Evolutionary conservation across 2,797 vertebrate genomes (phyloP), one percentile per base, ranked within the genome.

Genomic region (Rhinatrema bivittatum): DNA sequence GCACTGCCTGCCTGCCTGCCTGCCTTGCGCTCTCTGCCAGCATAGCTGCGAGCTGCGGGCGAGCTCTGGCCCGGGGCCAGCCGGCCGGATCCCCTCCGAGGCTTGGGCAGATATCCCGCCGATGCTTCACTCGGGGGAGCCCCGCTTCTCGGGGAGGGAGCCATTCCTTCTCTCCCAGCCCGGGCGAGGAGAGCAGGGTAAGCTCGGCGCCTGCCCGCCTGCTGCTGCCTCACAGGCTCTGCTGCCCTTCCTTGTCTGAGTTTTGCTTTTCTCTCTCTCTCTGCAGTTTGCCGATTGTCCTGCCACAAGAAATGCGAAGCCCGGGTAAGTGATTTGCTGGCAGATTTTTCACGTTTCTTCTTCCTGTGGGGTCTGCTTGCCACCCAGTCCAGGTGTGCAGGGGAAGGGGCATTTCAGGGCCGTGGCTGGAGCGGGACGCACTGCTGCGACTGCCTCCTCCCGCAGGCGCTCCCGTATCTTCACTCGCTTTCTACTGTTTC

Each of bases 251-350:
- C 32, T 32, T 5, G 43, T 68, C 34, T 53, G 39, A 17, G 39
- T 26, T 14, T 40, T 53, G 20, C 25, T 20, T n/a, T 13, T 15
- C 25, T 36, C 19, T 12, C 23, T 32, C 12, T 22, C 32, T 24
- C 42, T 36, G 46, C 68, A 94, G 91, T 91, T 60, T 94, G 91
- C 71, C 87, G 88, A 30, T 69, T 89, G 63, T 78, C 85, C 36
- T 94, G 91, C 78, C 91, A 94, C 82, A 88, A 86, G 84, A 92
- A 91, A 84, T 94, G 91, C 74, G 90, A 91, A 77, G 82, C 80
- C 51, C 93, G 94, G 91, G 91, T 94, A 93, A 89, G 90, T 20
- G 5, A n/a, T 11, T 5, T 13, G 22, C 31, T 23, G 16, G n/a
- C 29, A 6, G 25, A 20, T 34, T 41, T 6, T 7, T 32, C 2